Percentiles rank a stretch among this genome's conserved stretches.
Conservation (phyloP, 2,888 invertebrate genomes). For the Drosophila mercatorum region DNA sequence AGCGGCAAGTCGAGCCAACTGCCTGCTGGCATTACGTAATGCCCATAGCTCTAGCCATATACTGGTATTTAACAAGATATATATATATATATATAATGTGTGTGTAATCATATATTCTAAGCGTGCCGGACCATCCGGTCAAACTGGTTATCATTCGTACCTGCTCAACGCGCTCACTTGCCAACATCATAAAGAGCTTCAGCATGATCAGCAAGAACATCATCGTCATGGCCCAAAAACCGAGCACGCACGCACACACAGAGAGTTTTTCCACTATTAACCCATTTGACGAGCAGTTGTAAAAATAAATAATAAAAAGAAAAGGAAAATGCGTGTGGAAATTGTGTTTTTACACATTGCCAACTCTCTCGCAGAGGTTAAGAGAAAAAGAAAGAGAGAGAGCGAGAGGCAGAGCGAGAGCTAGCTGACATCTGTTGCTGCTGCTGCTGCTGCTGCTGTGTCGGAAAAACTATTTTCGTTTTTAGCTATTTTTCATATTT, state of each 20-base stretch:
- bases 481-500: conserved; percentile 52
- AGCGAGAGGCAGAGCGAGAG: not conserved
- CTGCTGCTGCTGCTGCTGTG: conserved; percentile 22
- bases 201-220: conserved; percentile 22
- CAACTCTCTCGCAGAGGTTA: conserved; percentile 34
- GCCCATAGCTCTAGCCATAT: conserved; percentile 7
- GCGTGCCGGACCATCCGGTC: conserved; percentile 68
- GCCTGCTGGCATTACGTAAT: conserved; percentile 45
- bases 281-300: conserved; percentile 68
- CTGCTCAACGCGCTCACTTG: conserved; percentile 42
- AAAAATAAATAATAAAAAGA: conserved; percentile 67
- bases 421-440: conserved; percentile 45
- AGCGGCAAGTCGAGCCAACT: not conserved
- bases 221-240: conserved; percentile 48
- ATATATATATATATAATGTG: conserved; percentile 2
- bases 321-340: conserved; percentile 32
- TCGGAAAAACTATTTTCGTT: conserved; percentile 53
- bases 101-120: conserved; percentile 49
- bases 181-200: conserved; percentile 25
- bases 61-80: conserved; percentile 1
- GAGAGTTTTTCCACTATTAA: conserved; percentile 68
- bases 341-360: conserved; percentile 35
- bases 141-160: conserved; percentile 65
- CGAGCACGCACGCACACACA: conserved; percentile 26
- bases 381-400: not conserved